Base-by-base conservation (phyloP, 2,888 invertebrate genomes). In the Tanytarsus gracilentus region DNA sequence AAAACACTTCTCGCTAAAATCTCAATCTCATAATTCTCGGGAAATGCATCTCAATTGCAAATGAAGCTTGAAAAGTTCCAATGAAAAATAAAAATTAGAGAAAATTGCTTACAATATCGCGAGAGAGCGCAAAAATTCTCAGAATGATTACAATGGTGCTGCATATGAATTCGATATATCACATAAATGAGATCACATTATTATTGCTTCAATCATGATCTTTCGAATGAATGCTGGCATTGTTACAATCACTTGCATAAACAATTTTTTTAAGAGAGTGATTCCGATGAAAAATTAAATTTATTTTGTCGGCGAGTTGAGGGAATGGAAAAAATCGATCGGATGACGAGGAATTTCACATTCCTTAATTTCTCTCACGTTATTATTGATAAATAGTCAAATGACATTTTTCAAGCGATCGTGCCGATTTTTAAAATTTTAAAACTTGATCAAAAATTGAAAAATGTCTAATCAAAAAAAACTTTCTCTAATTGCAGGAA, bases 401-500 rank as follows among this genome's bases (percentile, higher is more conserved):
- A n/a, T n/a, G n/a, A n/a, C n/a, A n/a, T n/a, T n/a, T n/a, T n/a
- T n/a, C n/a, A n/a, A n/a, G n/a, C n/a, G n/a, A n/a, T n/a, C n/a
- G n/a, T n/a, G n/a, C n/a, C n/a, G n/a, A n/a, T n/a, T n/a, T n/a
- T n/a, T n/a, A n/a, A n/a, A n/a, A n/a, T n/a, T n/a, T n/a, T n/a
- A n/a, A n/a, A n/a, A n/a, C n/a, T n/a, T n/a, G n/a, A 33, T 4
- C n/a, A 36, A 7, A 36, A n/a, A 36, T 14, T 36, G 36, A 36
- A 14, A 14, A 36, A 36, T 36, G n/a, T 36, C 14, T 36, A 14
- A 36, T 16, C 16, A 3, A 36, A 6, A 14, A 6, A 6, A 3
- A 14, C 30, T n/a, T 58, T 44, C 18, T 56, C 21, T 48, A 11
- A 6, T 30, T 58, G 11, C 60, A 60, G 60, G 82, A 82, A 69